A percentile compares a stretch with the other conserved stretches of the same genome.
Evolutionary conservation across 2,888 invertebrate genomes (phyloP).

Genomic region (Protonemura montana): DNA sequence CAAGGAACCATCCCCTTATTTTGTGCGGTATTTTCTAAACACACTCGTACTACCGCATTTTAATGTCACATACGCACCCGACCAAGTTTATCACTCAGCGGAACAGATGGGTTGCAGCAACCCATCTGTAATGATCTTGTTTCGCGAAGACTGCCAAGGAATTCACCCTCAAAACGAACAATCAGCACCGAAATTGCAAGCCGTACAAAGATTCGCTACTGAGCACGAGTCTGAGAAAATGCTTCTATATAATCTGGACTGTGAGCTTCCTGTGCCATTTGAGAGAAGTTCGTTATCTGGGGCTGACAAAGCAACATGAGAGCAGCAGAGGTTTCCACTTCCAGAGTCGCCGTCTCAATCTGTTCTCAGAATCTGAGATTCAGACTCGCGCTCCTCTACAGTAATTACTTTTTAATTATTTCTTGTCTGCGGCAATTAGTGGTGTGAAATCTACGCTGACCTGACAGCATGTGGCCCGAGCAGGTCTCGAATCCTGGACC

Average conservation of each 20-base stretch:
- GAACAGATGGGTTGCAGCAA: background rate
- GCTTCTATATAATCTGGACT: too few relatives aligned
- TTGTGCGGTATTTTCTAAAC: conserved; percentile 15
- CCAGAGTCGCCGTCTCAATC: too few relatives aligned
- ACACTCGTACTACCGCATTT: background rate
- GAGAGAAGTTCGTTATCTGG: too few relatives aligned
- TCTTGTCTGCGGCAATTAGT: background rate
- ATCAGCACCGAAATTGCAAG: background rate
- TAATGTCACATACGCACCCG: background rate
- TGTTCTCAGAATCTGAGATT: background rate
- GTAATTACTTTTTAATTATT: conserved; percentile 5
- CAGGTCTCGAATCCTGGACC: background rate
- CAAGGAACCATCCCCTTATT: background rate
- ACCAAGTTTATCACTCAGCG: background rate
- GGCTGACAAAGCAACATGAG: too few relatives aligned
- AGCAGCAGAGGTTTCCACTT: too few relatives aligned
- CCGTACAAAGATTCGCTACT: background rate
- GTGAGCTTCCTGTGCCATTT: too few relatives aligned
- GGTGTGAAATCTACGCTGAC: background rate
- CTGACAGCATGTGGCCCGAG: background rate
- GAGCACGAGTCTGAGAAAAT: background rate
- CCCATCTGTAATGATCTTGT: background rate
- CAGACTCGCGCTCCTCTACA: background rate
- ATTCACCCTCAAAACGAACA: background rate
- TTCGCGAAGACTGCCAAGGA: background rate